These are phyloP conservation scores for Vireo griseus DNA, from an alignment of 2,797 vertebrate species.

Conservation along the genomic window DNA sequence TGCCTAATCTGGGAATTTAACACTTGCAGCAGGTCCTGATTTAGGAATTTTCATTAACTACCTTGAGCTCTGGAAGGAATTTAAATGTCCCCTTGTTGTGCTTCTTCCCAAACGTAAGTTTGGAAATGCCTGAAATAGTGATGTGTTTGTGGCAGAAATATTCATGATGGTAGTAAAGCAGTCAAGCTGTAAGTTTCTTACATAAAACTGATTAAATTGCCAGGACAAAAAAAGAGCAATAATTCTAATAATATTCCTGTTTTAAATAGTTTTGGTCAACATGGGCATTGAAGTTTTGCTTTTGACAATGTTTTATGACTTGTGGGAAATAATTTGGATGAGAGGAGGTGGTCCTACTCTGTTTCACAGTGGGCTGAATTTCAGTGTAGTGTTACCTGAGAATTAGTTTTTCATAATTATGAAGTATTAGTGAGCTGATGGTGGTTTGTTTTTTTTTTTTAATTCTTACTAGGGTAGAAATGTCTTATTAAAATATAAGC, in stretches of 20 bases:
- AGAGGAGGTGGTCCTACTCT: neutral
- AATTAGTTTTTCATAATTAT: neutral
- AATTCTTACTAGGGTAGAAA: neutral
- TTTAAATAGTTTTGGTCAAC: neutral
- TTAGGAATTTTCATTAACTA: neutral
- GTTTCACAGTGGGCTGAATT: neutral
- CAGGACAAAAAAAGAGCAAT: neutral
- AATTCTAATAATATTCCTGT: neutral
- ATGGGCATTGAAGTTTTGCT: neutral
- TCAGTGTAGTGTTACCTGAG: neutral
- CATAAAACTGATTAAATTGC: neutral
- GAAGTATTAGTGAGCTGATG: neutral
- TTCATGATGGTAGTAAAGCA: neutral
- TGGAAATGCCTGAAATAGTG: neutral
- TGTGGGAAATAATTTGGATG: neutral
- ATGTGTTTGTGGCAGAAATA: neutral
- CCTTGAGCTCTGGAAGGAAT: neutral
- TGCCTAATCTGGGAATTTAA: neutral
- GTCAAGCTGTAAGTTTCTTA: neutral
- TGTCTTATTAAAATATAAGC: neutral
- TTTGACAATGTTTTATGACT: neutral
- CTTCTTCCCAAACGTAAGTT: neutral
- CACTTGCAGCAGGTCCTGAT: neutral
- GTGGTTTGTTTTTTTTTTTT: fast-evolving
- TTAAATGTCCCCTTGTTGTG: neutral